phyloP scores from a whole-genome alignment of 2,797 vertebrate species.

The Parambassis ranga region DNA sequence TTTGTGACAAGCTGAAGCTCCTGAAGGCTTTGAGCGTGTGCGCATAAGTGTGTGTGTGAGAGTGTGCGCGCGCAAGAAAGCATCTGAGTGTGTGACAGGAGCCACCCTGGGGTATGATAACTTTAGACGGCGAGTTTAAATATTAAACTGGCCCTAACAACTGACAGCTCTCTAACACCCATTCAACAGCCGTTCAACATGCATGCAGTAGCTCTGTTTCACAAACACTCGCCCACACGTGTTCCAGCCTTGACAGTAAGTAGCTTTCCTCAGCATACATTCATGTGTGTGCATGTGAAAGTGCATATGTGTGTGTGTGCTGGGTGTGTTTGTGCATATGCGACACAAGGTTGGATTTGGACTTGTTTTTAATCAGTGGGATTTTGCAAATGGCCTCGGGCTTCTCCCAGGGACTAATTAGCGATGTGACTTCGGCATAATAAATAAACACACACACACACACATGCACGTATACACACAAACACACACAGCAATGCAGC shows the following conservation, averaged over 20 bases:
- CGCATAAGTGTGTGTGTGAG: constrained; percentile 9
- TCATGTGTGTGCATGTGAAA: constrained; percentile 29
- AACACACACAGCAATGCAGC: constrained; percentile 25
- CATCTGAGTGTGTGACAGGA: constrained; percentile 52
- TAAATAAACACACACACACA: constrained; percentile 70
- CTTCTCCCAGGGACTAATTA: constrained; percentile 84
- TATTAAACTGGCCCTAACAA: constrained; percentile 76
- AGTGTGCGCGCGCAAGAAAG: not conserved
- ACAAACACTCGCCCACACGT: constrained; percentile 69
- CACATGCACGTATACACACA: not conserved
- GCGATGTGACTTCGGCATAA: constrained; percentile 78
- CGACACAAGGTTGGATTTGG: constrained; percentile 74
- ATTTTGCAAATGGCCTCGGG: constrained; percentile 79
- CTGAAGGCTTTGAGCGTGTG: constrained; percentile 61
- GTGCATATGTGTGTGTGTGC: constrained; percentile 6
- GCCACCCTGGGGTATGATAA: constrained; percentile 63
- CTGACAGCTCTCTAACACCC: constrained; percentile 66
- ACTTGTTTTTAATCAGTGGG: constrained; percentile 82
- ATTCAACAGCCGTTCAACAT: constrained; percentile 60
- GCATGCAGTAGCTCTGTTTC: constrained; percentile 37
- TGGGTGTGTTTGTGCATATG: constrained; percentile 12
- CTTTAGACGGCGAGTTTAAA: constrained; percentile 72
- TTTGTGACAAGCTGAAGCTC: constrained; percentile 73
- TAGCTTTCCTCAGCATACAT: constrained; percentile 64
- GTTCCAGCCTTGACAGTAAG: constrained; percentile 75